Evolutionary conservation across 2,797 vertebrate genomes (phyloP).

Genomic region (Kryptolebias ocellatus): DNA sequence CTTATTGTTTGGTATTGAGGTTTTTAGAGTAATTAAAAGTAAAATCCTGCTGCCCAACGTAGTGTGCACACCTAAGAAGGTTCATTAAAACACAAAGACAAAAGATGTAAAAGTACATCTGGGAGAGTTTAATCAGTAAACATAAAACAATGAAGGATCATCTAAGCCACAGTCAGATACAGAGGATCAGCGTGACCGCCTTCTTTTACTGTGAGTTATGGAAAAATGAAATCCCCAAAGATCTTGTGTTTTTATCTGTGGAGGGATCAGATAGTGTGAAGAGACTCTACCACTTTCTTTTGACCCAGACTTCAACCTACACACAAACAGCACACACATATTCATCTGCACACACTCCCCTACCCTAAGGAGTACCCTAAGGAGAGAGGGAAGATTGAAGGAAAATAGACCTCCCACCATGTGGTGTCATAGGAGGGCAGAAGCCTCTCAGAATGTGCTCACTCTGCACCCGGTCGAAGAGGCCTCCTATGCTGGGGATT

Average conservation of each 20-base stretch:
- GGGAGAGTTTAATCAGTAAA: neutral
- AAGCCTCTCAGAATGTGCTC: constrained; percentile 58
- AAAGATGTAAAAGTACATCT: neutral
- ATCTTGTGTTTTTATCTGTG: constrained; percentile 34
- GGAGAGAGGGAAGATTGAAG: constrained; percentile 55
- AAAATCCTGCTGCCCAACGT: neutral
- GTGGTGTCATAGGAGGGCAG: constrained; percentile 57
- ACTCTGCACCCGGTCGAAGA: constrained; percentile 51
- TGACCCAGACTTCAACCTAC: constrained; percentile 52
- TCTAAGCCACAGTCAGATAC: constrained; percentile 2
- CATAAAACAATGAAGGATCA: neutral
- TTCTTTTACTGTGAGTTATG: constrained; percentile 19
- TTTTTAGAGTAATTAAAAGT: neutral
- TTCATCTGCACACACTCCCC: constrained; percentile 12
- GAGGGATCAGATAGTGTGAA: constrained; percentile 48
- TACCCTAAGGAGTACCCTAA: constrained; percentile 35
- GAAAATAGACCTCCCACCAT: constrained; percentile 66
- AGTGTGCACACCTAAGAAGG: neutral
- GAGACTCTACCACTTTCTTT: constrained; percentile 43
- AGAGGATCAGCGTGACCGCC: constrained; percentile 2
- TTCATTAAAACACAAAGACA: constrained; percentile 4
- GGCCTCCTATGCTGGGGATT: constrained; percentile 41
- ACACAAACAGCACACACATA: constrained; percentile 29
- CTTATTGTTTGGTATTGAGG: too few relatives aligned
- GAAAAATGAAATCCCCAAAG: constrained; percentile 25